phyloP scores from a whole-genome alignment of 1,140 invertebrate genomes.

The Bradysia coprophila region DNA sequence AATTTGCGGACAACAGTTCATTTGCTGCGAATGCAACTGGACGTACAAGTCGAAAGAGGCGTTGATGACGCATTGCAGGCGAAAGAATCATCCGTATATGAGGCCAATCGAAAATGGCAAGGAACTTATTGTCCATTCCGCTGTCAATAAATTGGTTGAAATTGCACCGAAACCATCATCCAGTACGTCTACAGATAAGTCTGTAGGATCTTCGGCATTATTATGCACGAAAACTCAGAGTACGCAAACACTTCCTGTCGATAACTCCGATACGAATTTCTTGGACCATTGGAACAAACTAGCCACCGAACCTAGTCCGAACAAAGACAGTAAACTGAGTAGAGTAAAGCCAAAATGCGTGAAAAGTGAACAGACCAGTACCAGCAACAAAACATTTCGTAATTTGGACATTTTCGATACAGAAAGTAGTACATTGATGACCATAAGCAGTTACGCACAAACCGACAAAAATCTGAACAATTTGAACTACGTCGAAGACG shows the following conservation, averaged over 20 bases:
- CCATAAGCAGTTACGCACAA: background rate
- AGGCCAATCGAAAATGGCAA: slow-evolving; percentile 7
- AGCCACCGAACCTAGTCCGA: background rate
- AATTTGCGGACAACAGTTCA: slow-evolving; percentile 30
- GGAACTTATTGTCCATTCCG: background rate
- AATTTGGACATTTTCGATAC: background rate
- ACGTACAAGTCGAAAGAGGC: slow-evolving; percentile 33
- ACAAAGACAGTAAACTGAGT: background rate
- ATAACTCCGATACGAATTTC: background rate
- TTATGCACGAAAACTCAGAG: background rate
- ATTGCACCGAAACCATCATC: background rate
- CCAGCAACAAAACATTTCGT: background rate
- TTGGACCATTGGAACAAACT: background rate
- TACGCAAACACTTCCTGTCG: background rate
- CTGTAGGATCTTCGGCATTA: too few relatives aligned
- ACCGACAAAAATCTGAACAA: background rate
- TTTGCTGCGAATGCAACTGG: slow-evolving; percentile 28
- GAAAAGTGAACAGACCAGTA: background rate
- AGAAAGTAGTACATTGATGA: background rate
- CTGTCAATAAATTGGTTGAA: background rate
- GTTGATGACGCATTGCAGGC: slow-evolving; percentile 33
- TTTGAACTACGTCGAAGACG: slow-evolving; percentile 1
- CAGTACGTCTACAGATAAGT: slow-evolving; percentile 3
- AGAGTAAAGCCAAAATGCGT: background rate
- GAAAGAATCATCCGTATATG: slow-evolving; percentile 29